Percentiles rank a stretch among this genome's conserved stretches.
phyloP scores from a whole-genome alignment of 2,113 vertebrate species.

The Petroica traversi region DNA sequence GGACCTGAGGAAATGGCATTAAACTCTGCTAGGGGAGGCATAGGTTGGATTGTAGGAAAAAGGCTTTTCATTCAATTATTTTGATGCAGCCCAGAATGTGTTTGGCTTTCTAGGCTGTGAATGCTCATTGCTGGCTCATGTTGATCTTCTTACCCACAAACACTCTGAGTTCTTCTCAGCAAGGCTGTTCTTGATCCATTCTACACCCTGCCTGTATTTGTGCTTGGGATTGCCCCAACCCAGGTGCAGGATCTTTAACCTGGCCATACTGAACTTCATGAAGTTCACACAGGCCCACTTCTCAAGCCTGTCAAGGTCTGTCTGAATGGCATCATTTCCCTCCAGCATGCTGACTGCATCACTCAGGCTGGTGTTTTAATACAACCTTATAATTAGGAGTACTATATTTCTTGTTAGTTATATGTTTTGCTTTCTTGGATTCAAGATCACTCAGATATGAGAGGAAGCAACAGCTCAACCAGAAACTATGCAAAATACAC shows the following conservation, averaged over 20 bases:
- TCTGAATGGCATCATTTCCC: not conserved
- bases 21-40: not conserved
- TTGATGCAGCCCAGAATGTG: not conserved
- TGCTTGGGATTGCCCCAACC: not conserved
- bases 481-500: not conserved
- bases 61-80: not conserved
- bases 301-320: too few relatives aligned
- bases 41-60: not conserved
- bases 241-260: not conserved
- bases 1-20: not conserved
- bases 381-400: not conserved
- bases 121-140: rapidly evolving
- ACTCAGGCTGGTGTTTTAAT: not conserved
- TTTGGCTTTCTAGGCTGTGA: not conserved
- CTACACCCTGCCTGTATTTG: not conserved
- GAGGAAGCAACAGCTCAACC: not conserved
- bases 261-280: not conserved
- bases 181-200: not conserved
- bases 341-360: not conserved
- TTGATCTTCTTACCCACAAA: not conserved
- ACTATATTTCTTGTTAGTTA: not conserved
- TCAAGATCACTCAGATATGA: not conserved
- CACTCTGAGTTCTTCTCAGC: not conserved
- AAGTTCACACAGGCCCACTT: not conserved
- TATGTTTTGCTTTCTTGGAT: not conserved